phyloP scores from a whole-genome alignment of 2,797 vertebrate species.

The Cossypha heuglini region DNA sequence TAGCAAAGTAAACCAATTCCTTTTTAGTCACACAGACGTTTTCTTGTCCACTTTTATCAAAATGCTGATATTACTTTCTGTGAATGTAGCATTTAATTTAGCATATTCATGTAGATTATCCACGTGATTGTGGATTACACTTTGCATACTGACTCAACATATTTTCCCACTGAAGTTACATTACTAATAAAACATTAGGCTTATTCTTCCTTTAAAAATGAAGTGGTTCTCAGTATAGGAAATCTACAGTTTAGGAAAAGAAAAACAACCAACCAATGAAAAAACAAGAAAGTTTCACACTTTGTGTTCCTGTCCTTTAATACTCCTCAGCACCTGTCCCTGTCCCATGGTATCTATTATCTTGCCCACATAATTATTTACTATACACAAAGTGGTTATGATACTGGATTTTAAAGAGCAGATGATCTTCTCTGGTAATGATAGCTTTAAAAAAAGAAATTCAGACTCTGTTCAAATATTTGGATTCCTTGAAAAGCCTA shows the following conservation, averaged over 20 bases:
- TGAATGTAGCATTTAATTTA: neutral
- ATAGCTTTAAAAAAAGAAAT: neutral
- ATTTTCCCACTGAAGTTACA: neutral
- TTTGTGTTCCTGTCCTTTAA: neutral
- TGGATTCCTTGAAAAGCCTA: neutral
- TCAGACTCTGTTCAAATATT: neutral
- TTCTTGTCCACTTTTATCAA: neutral
- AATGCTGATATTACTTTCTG: neutral
- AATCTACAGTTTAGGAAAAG: neutral
- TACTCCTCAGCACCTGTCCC: neutral
- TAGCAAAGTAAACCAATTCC: fast-evolving
- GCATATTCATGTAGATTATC: neutral
- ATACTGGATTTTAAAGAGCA: neutral
- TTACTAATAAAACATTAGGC: neutral
- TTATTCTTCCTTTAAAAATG: neutral
- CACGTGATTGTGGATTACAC: neutral
- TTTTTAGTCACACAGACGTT: neutral
- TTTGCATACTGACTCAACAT: neutral
- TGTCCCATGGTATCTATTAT: neutral
- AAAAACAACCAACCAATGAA: neutral
- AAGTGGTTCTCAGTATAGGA: neutral
- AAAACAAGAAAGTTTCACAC: neutral
- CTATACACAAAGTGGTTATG: neutral
- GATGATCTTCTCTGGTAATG: neutral
- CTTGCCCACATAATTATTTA: neutral